Conservation (phyloP, 1,140 invertebrate genomes). For the Idris sp. region DNA sequence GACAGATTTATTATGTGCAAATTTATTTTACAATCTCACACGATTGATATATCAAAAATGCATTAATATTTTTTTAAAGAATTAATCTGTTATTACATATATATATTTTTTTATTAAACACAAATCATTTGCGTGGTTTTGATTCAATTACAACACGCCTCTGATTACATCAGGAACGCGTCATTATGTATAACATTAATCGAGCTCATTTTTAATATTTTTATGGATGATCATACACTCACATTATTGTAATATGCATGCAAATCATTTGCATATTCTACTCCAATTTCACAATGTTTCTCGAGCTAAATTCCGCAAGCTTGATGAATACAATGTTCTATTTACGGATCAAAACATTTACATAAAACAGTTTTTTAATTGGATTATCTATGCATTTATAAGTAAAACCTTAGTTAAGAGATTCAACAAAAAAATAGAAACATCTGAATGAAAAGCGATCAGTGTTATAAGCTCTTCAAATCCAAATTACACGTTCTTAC, state of each 20-base stretch:
- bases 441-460: too few relatives aligned
- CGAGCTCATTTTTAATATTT: constrained; percentile 36
- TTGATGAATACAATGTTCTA: constrained; percentile 30
- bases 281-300: constrained; percentile 33
- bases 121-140: too few relatives aligned
- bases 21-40: too few relatives aligned
- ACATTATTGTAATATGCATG: constrained; percentile 40
- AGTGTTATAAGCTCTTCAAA: constrained; percentile 24
- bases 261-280: constrained; percentile 36
- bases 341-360: constrained; percentile 32
- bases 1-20: too few relatives aligned
- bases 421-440: too few relatives aligned
- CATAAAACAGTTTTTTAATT: constrained; percentile 43
- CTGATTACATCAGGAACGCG: constrained; percentile 34
- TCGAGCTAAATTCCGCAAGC: constrained; percentile 23
- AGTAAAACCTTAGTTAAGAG: too few relatives aligned
- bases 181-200: constrained; percentile 32
- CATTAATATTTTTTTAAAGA: too few relatives aligned
- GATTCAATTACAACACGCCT: constrained; percentile 24
- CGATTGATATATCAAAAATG: too few relatives aligned
- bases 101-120: too few relatives aligned
- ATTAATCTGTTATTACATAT: too few relatives aligned
- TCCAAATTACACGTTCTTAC: constrained; percentile 34
- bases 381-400: constrained; percentile 1
- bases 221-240: constrained; percentile 37